Base-by-base conservation (phyloP, 2,113 vertebrate genomes). In the Beaufortia kweichowensis region DNA sequence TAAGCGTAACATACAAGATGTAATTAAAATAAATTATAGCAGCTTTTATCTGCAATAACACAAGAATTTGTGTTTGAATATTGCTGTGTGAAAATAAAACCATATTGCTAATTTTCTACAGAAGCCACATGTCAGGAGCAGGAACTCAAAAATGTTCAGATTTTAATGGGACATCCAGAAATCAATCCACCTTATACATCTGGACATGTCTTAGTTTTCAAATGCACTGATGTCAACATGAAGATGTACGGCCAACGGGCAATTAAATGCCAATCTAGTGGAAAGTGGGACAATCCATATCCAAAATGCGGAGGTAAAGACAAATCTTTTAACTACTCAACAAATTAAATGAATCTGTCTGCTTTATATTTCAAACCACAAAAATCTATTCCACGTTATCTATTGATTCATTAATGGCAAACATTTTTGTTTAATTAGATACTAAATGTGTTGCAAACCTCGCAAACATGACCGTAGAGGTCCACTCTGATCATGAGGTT, bases 291-390 rank as follows among this genome's bases (percentile, higher is more conserved):
- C 82, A 28, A 7, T 0, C 12, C 79, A 3, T 86, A 84, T 12
- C 94, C 94, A 66, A 80, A 19, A 59, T 96, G 94, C 76, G 23
- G 82, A 86, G 92, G 94, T 96, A 88, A 56, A 21, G 5, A 50
- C 4, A 31, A 19, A 29, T n/a, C n/a, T n/a, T 2, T 21, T 1
- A 1, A 14, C 12, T 3, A 43, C 3, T 50, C 41, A 43, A 15
- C 39, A 43, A 43, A 6, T 33, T 6, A 33, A 6, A 33, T 33
- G 31, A 6, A 43, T 10, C 39, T 4, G 33, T 35, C 33, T 35
- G 33, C 7, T 35, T 3, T 35, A 4, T 10, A 43, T 6, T 33
- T 43, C 11, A 43, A 43, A 10, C 39, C 39, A 43, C 39, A 11
- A 6, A 43, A 43, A 43, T 12, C 8, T 1, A 43, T 43, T 2